Base-by-base conservation (phyloP, 2,797 vertebrate genomes). In the Enoplosus armatus region DNA sequence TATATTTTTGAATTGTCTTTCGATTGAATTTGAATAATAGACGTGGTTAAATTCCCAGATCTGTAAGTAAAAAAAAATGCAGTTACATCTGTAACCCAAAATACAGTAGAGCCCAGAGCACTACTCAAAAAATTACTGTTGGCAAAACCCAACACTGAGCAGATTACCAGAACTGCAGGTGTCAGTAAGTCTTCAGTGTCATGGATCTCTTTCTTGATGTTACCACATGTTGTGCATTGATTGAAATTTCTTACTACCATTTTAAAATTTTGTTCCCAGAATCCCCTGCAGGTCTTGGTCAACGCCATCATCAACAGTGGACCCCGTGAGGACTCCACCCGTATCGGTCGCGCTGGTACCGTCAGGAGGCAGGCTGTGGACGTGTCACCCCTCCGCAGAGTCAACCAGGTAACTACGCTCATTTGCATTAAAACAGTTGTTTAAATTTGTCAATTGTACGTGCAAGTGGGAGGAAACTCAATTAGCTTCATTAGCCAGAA, bases 291-390 rank as follows among this genome's bases (percentile, higher is more conserved):
- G 92, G 97, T 98, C 45, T 88, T 98, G 92, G 97, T 99, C 35
- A 98, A 98, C 0, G 97, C 97, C 90, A 98, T 99, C 95, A 98
- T 99, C 90, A 99, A 98, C 94, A 98, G 97, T 0, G 98, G 98
- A 10, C 98, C 98, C 61, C 95, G 97, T 63, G 97, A 98, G 84
- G 97, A 99, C 92, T 99, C 97, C 1, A 98, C 97, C 8, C 96
- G 97, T 89, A 98, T 98, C 2, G 97, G 97, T 20, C 96, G 97
- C 18, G 98, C 98, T 0, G 97, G 97, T 74, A 98, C 98, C 0
- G 98, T 99, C 80, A 96, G 98, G 86, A 93, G 98, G 41, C 97
- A 99, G 92, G 98, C 97, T 0, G 97, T 98, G 62, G 98, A 99
- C 0, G 97, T 99, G 89, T 98, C 97, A 0, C 97, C 97, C 0